Base-by-base conservation (phyloP, 2,113 vertebrate genomes). In the Acrocephalus arundinaceus region DNA sequence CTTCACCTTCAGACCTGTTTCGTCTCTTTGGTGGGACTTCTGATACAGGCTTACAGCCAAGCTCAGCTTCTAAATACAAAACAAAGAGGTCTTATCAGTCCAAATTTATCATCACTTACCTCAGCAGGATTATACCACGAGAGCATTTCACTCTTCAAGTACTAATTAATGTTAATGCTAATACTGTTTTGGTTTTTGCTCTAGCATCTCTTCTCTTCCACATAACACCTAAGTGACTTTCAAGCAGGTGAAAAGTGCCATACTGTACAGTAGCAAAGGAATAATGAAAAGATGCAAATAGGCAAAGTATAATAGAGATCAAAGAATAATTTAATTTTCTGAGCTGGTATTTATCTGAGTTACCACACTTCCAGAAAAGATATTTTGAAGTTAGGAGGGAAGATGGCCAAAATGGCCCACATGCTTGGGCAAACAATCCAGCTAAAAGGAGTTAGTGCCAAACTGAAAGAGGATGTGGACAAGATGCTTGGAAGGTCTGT, bases 51-150 rank as follows among this genome's bases (percentile, higher is more conserved):
- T 90, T 89, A 62, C 24, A 81, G 65, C 51, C 52, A 91, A 81
- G 30, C 58, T 93, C 57, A 91, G 58, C 19, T 95, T 87, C 75
- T 95, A 79, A 93, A 61, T 62, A 66, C 18, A 83, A 90, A 91
- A 45, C 30, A 61, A 73, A 87, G 82, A 57, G 15, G 66, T 65
- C n/a, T 85, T 93, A 68, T 58, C 37, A 54, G 49, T 65, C 45
- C 46, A 87, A 95, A 87, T 95, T 95, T 92, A 75, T 89, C 70
- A n/a, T 70, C n/a, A 46, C n/a, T 73, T 79, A 45, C 66, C 61
- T 89, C 58, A 87, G 35, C 49, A 87, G 84, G 93, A 68, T 91
- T 95, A 79, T 85, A 76, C 35, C 31, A 57, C 0, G 25, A 83
- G 10, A 79, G 33, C n/a, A 66, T 79, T 93, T 89, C 48, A 52